Percentiles rank a stretch among this genome's conserved stretches.
Evolutionary conservation across 2,113 vertebrate genomes (phyloP).

Genomic region (Sphyrna mokarran): DNA sequence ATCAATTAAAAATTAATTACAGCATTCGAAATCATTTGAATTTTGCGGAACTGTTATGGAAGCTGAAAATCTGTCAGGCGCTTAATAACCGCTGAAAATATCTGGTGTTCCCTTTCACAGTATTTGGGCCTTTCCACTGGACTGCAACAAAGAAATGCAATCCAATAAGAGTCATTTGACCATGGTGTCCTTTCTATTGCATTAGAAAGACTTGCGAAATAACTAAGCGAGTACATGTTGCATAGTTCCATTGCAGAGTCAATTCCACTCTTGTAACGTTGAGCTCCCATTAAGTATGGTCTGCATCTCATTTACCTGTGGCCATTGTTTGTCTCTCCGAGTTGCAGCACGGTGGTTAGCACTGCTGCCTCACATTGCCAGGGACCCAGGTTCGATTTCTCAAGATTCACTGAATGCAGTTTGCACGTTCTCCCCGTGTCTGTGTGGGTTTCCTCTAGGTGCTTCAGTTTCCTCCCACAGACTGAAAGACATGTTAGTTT

Average conservation of each 20-base stretch:
- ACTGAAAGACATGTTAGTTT: too few relatives aligned
- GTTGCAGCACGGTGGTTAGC: not conserved
- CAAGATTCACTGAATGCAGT: too few relatives aligned
- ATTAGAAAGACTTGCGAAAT: not conserved
- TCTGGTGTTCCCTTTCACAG: not conserved
- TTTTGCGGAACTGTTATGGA: slow-evolving; percentile 19
- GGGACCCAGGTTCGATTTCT: too few relatives aligned
- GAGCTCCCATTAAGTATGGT: not conserved
- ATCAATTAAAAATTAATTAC: slow-evolving; percentile 30
- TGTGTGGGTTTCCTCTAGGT: too few relatives aligned
- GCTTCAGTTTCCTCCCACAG: too few relatives aligned
- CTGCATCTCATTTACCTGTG: not conserved
- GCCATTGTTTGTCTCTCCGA: not conserved
- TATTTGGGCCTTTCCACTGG: not conserved
- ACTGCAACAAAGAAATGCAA: not conserved
- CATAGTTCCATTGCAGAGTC: not conserved
- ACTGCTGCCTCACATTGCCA: too few relatives aligned
- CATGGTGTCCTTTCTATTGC: not conserved
- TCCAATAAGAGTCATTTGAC: not conserved
- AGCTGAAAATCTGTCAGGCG: slow-evolving; percentile 13
- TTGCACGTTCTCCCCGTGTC: too few relatives aligned
- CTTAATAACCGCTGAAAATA: slow-evolving; percentile 10
- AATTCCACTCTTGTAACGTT: not conserved
- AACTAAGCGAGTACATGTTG: not conserved
- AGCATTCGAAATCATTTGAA: slow-evolving; percentile 21